phyloP scores from a whole-genome alignment of 2,888 invertebrate genomes.

The Tetrapedia diversipes region DNA sequence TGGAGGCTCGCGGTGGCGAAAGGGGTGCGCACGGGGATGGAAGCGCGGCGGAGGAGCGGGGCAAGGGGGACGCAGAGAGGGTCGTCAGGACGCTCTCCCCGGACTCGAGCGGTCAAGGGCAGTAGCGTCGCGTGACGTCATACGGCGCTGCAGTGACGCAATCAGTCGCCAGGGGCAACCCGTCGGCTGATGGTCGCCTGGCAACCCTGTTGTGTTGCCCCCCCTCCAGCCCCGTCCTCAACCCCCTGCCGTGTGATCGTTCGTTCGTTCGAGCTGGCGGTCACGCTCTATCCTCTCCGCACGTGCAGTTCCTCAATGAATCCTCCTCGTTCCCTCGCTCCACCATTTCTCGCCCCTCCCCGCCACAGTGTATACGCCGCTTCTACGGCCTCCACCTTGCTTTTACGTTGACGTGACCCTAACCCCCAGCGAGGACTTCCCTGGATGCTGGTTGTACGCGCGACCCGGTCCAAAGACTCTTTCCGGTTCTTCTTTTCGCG shows the following conservation, averaged over 20 bases:
- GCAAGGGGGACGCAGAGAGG: slow-evolving; percentile 46
- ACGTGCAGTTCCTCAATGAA: slow-evolving; percentile 80
- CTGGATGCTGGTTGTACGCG: slow-evolving; percentile 62
- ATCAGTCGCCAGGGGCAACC: slow-evolving; percentile 79
- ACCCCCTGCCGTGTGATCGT: slow-evolving; percentile 54
- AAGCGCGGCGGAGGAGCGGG: background rate
- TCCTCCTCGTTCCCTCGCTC: slow-evolving; percentile 54
- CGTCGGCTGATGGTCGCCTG: slow-evolving; percentile 73
- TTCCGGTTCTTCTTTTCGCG: background rate
- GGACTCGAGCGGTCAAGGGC: slow-evolving; percentile 79
- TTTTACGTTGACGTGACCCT: slow-evolving; percentile 66
- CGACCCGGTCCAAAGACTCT: slow-evolving; percentile 40
- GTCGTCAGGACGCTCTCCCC: slow-evolving; percentile 67
- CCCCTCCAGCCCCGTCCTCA: slow-evolving; percentile 42
- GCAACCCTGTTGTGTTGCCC: slow-evolving; percentile 72
- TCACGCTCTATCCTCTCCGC: slow-evolving; percentile 63
- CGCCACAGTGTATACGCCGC: slow-evolving; percentile 27
- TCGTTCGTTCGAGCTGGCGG: slow-evolving; percentile 33
- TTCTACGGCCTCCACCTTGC: slow-evolving; percentile 44
- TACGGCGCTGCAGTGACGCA: slow-evolving; percentile 80
- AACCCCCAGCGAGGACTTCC: slow-evolving; percentile 62
- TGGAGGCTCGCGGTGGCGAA: background rate
- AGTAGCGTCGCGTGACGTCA: slow-evolving; percentile 80
- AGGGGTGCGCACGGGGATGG: background rate
- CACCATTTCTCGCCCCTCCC: slow-evolving; percentile 42